phyloP scores from a whole-genome alignment of 2,797 vertebrate species.

The Lindbergichthys nudifrons region DNA sequence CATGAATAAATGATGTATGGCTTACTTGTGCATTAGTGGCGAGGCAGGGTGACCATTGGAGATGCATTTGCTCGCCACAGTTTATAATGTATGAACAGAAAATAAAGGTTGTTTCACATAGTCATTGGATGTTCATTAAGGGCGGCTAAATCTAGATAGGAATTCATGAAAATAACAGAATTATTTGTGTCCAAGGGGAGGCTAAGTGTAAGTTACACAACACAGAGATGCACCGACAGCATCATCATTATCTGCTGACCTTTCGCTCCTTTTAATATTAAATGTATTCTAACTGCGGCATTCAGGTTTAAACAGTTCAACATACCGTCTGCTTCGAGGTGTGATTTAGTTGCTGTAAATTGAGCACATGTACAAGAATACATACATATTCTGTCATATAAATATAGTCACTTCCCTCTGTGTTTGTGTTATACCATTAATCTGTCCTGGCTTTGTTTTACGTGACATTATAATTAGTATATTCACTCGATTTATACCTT shows the following conservation, averaged over 20 bases:
- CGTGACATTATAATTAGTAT: slow-evolving; percentile 17
- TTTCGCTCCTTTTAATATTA: slow-evolving; percentile 78
- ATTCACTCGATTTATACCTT: slow-evolving; percentile 4
- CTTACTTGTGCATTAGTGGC: slow-evolving; percentile 71
- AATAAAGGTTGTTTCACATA: slow-evolving; percentile 26
- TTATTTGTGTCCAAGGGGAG: slow-evolving; percentile 15
- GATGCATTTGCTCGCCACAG: slow-evolving; percentile 17
- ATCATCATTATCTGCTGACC: slow-evolving; percentile 67
- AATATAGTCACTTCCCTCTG: not conserved
- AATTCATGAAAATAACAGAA: slow-evolving; percentile 18
- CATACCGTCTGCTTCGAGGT: slow-evolving; percentile 62
- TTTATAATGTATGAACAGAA: not conserved
- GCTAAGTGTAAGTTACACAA: slow-evolving; percentile 48
- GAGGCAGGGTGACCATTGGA: slow-evolving; percentile 57
- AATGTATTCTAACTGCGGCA: slow-evolving; percentile 75
- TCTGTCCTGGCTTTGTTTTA: slow-evolving; percentile 8
- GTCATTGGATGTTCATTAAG: slow-evolving; percentile 24
- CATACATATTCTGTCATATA: not conserved
- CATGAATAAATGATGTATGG: slow-evolving; percentile 82
- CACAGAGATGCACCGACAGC: slow-evolving; percentile 51
- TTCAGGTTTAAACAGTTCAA: slow-evolving; percentile 71
- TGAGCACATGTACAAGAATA: slow-evolving; percentile 59
- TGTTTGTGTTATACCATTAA: slow-evolving; percentile 27
- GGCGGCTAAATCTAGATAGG: slow-evolving; percentile 22
- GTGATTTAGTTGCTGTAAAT: slow-evolving; percentile 66